phyloP scores from a whole-genome alignment of 2,888 invertebrate genomes.

The Autographa pulchrina region DNA sequence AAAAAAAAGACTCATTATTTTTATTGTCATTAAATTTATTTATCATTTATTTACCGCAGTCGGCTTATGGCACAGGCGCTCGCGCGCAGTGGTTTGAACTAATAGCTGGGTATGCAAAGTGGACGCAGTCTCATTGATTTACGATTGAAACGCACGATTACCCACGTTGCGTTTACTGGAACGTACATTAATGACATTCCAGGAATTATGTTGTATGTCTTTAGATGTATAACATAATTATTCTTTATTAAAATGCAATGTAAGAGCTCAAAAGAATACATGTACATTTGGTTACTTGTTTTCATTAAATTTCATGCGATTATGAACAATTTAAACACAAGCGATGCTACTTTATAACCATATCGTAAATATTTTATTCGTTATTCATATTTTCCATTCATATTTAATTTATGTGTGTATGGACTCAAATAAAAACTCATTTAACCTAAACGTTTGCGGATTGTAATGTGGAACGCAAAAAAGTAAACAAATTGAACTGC shows the following conservation, averaged over 20 bases:
- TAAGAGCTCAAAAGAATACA: too few relatives aligned
- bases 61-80: constrained; percentile 51
- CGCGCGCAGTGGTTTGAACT: constrained; percentile 71
- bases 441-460: neutral
- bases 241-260: neutral
- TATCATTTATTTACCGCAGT: constrained; percentile 31
- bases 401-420: neutral
- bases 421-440: neutral
- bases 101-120: constrained; percentile 76
- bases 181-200: constrained; percentile 9
- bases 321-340: too few relatives aligned
- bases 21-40: too few relatives aligned
- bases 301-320: too few relatives aligned
- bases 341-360: too few relatives aligned
- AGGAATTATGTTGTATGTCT: neutral
- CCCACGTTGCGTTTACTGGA: constrained; percentile 38
- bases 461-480: neutral
- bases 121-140: constrained; percentile 77
- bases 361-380: too few relatives aligned
- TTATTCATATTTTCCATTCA: too few relatives aligned
- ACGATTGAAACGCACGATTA: constrained; percentile 70
- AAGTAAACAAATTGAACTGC: neutral
- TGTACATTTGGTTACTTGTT: too few relatives aligned
- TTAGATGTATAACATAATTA: neutral
- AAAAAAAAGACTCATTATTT: too few relatives aligned